phyloP scores from a whole-genome alignment of 2,113 vertebrate species.

The Fregetta grallaria region DNA sequence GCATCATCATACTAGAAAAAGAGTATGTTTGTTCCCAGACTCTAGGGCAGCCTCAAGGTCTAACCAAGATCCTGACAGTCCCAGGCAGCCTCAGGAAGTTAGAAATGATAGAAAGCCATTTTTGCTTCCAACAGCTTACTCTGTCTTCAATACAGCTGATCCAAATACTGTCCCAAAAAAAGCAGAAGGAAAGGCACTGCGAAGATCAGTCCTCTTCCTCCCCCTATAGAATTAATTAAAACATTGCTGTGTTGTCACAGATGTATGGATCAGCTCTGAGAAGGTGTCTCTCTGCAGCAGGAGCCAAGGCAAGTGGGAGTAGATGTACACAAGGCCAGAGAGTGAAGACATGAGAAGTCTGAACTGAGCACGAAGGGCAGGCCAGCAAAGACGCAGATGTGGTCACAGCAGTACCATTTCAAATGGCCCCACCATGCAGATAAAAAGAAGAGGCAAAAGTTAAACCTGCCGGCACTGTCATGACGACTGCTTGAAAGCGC shows the following conservation, averaged over 20 bases:
- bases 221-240: not conserved
- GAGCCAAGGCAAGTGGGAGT: not conserved
- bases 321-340: not conserved
- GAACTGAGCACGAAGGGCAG: not conserved
- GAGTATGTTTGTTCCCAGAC: not conserved
- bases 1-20: not conserved
- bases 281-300: not conserved
- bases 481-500: not conserved
- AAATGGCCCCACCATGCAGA: accelerated
- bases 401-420: not conserved
- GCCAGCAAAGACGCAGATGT: not conserved
- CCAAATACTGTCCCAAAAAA: not conserved
- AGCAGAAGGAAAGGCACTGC: not conserved
- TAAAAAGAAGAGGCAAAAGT: not conserved
- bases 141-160: not conserved
- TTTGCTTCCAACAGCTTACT: not conserved
- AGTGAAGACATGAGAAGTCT: not conserved
- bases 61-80: not conserved
- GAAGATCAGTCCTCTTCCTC: not conserved
- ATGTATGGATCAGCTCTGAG: not conserved
- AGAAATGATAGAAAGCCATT: not conserved
- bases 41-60: not conserved
- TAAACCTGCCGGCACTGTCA: not conserved
- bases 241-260: not conserved
- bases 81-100: not conserved